Evolutionary conservation across 2,113 vertebrate genomes (phyloP), one percentile per base, ranked within the genome.

Genomic region (Chlorodrepanis virens): DNA sequence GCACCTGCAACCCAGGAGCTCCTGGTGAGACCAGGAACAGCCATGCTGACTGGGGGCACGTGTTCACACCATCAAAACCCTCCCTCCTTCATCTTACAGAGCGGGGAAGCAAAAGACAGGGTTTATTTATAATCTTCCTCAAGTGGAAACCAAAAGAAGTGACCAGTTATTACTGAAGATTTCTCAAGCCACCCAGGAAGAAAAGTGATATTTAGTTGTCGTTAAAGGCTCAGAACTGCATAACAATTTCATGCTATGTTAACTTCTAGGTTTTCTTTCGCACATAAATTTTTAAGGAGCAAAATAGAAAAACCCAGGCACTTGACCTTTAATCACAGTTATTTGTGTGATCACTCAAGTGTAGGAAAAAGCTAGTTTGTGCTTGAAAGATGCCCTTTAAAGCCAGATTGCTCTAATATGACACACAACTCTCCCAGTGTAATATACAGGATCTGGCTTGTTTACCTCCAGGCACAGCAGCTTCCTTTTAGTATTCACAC

Each of bases 271-370:
- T 69, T 95, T 96, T 67, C 94, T 56, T 85, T 84, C 39, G 28
- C 94, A 97, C 93, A 93, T 90, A 90, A 96, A 93, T 96, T 97
- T 96, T 95, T 95, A 94, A 95, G 93, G 79, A 96, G 81, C 72
- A 94, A 96, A 95, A 94, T 6, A 95, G 96, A 94, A 96, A 96
- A 97, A 77, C 84, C 82, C 78, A 94, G 74, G 87, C 92, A 96
- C 83, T 95, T 97, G 97, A 97, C 97, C 97, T 97, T 97, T 97
- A 96, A 97, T 95, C 96, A 97, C 90, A 95, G 95, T 96, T 94
- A 97, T 97, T 96, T 97, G 95, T 95, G 94, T 79, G 93, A 96
- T 96, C 95, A 97, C 74, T 85, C 94, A 96, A 96, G 94, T 95
- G 93, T 93, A 94, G 79, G 72, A 67, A 93, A 97, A 97, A 96